phyloP scores from a whole-genome alignment of 2,797 vertebrate species.

The Rhinatrema bivittatum region DNA sequence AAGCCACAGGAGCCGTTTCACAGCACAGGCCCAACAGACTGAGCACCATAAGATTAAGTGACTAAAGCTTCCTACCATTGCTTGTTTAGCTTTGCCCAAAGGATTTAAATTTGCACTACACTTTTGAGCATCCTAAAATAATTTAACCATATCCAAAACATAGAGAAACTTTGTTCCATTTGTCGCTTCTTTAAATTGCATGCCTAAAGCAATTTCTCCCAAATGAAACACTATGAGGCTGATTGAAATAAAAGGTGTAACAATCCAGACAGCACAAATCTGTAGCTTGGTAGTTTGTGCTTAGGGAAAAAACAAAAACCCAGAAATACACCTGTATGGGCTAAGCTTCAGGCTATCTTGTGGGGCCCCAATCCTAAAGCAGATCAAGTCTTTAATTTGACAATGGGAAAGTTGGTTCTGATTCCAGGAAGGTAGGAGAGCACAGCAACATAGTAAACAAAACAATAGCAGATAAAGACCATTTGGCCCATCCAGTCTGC shows the following conservation, averaged over 20 bases:
- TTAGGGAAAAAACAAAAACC: background rate
- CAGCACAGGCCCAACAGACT: constrained; percentile 49
- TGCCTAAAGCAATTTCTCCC: constrained; percentile 44
- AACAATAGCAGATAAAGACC: too few species aligned
- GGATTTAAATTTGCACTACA: constrained; percentile 55
- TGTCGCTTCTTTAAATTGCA: constrained; percentile 41
- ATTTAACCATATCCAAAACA: constrained; percentile 52
- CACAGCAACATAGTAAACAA: too few species aligned
- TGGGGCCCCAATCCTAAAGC: too few species aligned
- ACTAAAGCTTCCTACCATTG: constrained; percentile 40
- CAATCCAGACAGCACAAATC: constrained; percentile 45
- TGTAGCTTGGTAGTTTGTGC: too few species aligned
- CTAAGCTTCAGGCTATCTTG: too few species aligned
- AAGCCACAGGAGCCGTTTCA: constrained; percentile 57
- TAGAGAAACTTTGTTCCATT: constrained; percentile 43
- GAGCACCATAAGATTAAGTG: constrained; percentile 55
- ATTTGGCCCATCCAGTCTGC: too few species aligned
- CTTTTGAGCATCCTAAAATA: constrained; percentile 47
- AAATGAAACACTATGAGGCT: constrained; percentile 54
- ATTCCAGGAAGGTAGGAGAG: too few species aligned
- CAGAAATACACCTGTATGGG: background rate
- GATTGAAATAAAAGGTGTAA: constrained; percentile 48
- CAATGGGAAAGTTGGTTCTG: too few species aligned
- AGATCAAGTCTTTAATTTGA: too few species aligned
- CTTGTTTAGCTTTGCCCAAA: constrained; percentile 54